Evolutionary conservation across 2,113 vertebrate genomes (phyloP).

Genomic region (Diadophis punctatus): DNA sequence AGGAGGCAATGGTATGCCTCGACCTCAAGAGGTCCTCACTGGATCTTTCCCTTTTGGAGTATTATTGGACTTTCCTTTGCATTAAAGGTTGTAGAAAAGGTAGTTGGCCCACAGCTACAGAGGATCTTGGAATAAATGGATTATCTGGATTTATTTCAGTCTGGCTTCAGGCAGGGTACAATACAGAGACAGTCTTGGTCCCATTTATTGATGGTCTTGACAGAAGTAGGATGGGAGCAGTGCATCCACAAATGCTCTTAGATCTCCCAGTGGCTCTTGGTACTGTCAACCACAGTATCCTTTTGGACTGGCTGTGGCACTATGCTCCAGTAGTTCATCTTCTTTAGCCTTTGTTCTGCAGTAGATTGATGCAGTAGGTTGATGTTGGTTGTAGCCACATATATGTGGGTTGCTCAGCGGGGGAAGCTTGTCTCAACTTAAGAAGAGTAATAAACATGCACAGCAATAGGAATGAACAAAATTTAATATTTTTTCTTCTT

Average conservation of each 20-base stretch:
- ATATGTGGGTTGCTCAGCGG: not conserved
- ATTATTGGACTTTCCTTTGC: not conserved
- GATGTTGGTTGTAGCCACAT: not conserved
- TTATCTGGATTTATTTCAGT: not conserved
- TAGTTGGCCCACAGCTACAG: not conserved
- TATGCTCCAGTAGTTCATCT: not conserved
- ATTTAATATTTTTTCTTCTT: not conserved
- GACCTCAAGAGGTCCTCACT: not conserved
- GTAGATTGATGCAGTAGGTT: not conserved
- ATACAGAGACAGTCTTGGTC: not conserved
- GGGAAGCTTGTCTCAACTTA: not conserved
- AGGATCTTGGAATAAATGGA: not conserved
- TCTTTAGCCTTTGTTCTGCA: not conserved
- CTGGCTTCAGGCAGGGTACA: not conserved
- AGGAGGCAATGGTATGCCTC: not conserved
- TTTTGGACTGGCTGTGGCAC: not conserved
- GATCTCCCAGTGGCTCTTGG: not conserved
- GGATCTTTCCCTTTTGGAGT: not conserved
- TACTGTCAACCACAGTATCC: not conserved
- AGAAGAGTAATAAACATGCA: not conserved
- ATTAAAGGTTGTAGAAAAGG: not conserved
- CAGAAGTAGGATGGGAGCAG: not conserved
- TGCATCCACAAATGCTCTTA: not conserved
- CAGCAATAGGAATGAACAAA: too few species aligned
- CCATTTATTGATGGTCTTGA: not conserved